Evolutionary conservation across 2,888 invertebrate species (phyloP).

Genomic region (Lymantria monacha): DNA sequence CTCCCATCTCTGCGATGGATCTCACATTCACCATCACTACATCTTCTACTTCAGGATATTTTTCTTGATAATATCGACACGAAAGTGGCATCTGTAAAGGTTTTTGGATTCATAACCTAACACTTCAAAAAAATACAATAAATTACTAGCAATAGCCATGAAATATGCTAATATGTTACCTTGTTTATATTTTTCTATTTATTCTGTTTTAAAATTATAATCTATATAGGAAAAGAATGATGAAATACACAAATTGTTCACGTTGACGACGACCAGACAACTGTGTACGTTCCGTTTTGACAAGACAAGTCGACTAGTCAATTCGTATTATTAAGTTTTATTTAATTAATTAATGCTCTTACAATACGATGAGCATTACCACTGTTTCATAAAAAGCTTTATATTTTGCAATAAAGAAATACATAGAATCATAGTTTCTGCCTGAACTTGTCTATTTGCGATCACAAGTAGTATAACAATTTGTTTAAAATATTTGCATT

Average conservation of each 20-base stretch:
- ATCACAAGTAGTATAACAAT: no score
- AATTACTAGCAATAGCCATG: no score
- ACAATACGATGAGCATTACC: no score
- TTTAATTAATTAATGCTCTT: no score
- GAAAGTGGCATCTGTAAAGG: conserved; percentile 90
- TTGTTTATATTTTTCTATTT: conserved; percentile 41
- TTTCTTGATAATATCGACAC: conserved; percentile 98
- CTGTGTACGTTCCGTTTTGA: background rate
- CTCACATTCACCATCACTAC: conserved; percentile 99
- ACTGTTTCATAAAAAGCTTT: no score
- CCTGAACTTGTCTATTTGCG: no score
- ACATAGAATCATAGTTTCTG: no score
- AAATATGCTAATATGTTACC: conserved; percentile 31
- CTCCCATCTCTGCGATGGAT: conserved; percentile 99
- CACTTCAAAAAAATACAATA: conserved; percentile 2
- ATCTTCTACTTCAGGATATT: conserved; percentile 99
- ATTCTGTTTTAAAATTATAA: conserved; percentile 33
- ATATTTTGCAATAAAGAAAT: no score
- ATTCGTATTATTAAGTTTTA: no score
- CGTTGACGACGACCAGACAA: conserved; percentile 51
- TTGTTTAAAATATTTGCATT: no score
- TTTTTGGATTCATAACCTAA: conserved; percentile 60
- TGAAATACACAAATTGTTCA: conserved; percentile 68
- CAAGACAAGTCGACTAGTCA: no score
- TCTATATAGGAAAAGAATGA: conserved; percentile 48